Evolutionary conservation across 2,113 vertebrate species (phyloP).

Genomic region (Sarotherodon lohbergeri): DNA sequence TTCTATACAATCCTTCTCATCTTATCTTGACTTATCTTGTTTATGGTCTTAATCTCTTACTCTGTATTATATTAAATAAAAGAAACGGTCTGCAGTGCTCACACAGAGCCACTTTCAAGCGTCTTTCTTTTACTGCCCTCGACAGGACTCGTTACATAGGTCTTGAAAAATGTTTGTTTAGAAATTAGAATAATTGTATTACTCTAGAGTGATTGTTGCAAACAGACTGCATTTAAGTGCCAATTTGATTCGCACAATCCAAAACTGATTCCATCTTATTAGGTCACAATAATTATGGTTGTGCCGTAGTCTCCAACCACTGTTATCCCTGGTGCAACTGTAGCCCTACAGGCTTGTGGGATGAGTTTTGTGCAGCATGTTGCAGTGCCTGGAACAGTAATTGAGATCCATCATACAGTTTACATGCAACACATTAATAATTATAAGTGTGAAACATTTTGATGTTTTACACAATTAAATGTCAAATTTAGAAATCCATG

Average conservation of each 20-base stretch:
- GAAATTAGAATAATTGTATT: neutral
- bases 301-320: neutral
- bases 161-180: neutral
- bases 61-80: neutral
- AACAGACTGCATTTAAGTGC: neutral
- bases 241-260: neutral
- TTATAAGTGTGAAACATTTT: neutral
- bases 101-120: neutral
- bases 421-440: neutral
- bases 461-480: neutral
- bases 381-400: neutral
- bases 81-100: neutral
- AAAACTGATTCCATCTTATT: neutral
- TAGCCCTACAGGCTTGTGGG: conserved; percentile 40
- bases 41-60: neutral
- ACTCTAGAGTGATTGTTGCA: neutral
- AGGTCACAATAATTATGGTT: neutral
- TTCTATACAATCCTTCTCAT: neutral
- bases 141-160: neutral
- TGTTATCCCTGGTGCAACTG: neutral
- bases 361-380: conserved; percentile 2
- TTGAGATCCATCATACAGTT: neutral
- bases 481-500: neutral
- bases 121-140: neutral
- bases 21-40: too few relatives aligned